Evolutionary conservation across 2,797 vertebrate species (phyloP), one percentile per base, ranked within the genome.

Genomic region (Echiichthys vipera): DNA sequence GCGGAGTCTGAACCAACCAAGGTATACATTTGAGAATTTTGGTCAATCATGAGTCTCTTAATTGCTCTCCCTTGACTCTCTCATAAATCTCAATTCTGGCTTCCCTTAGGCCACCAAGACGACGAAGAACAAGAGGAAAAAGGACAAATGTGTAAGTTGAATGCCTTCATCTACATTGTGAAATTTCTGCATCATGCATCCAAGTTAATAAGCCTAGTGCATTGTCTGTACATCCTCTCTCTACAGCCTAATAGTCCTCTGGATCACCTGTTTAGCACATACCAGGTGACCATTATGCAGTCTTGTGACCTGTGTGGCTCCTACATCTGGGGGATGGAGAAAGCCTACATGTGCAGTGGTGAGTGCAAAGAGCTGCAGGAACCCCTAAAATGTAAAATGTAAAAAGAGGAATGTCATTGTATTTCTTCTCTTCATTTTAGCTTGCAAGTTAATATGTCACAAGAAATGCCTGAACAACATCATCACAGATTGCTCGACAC

Each of bases 261-360:
- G 0, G 96, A 96, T 58, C 98, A 99, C 3, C 92, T 95, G 24
- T 98, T 99, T 81, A 94, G 93, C 69, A 98, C 90, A 27, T 99
- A 97, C 91, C 98, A 98, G 88, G 97, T 98, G 74, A 98, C 94
- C 93, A 97, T 99, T 59, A 95, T 97, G 24, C 98, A 99, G 87
- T 98, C 98, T 0, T 99, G 98, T 53, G 98, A 99, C 82, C 91
- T 97, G 84, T 99, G 98, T 78, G 94, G 91, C 2, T 98, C 97
- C 51, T 97, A 94, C 89, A 97, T 99, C 89, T 99, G 97, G 97
- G 96, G 95, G 36, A 99, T 99, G 98, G 98, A 99, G 80, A 99
- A 97, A 83, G 96, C 97, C 40, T 96, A 95, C 87, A 96, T 99
- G 84, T 99, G 98, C 91, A 96, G 95, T 0, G 94, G 98, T 99